Evolutionary conservation across 2,888 invertebrate species (phyloP).

Genomic region (Iphiclides podalirius): DNA sequence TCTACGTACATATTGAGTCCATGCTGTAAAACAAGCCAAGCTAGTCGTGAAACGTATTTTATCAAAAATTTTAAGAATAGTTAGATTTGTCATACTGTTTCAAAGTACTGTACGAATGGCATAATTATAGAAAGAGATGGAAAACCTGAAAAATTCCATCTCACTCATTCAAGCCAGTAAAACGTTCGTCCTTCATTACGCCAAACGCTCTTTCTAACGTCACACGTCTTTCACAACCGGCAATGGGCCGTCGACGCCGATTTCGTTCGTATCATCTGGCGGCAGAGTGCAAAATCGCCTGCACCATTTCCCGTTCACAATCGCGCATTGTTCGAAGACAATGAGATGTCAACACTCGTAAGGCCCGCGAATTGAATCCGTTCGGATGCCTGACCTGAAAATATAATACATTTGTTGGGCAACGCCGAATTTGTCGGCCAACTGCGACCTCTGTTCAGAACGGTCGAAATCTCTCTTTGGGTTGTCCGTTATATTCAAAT

Average conservation of each 20-base stretch:
- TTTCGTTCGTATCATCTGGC: slow-evolving; percentile 1
- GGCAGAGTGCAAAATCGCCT: slow-evolving; percentile 12
- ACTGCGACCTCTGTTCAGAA: too few relatives aligned
- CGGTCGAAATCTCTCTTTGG: too few relatives aligned
- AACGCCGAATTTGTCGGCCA: background rate
- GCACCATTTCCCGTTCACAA: slow-evolving; percentile 11
- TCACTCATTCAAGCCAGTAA: too few relatives aligned
- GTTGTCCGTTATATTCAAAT: too few relatives aligned
- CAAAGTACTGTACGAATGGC: too few relatives aligned
- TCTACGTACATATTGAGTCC: too few relatives aligned
- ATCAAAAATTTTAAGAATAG: too few relatives aligned
- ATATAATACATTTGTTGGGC: slow-evolving; percentile 3
- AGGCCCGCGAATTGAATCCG: slow-evolving; percentile 41
- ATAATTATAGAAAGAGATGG: too few relatives aligned
- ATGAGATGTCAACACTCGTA: slow-evolving; percentile 42
- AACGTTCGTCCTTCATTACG: slow-evolving; percentile 6
- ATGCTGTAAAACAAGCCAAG: too few relatives aligned
- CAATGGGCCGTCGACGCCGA: slow-evolving; percentile 2
- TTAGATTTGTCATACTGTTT: too few relatives aligned
- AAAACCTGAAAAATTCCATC: too few relatives aligned
- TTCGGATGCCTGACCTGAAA: slow-evolving; percentile 12
- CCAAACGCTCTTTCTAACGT: background rate
- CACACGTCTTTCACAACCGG: slow-evolving; percentile 12
- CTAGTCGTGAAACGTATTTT: too few relatives aligned
- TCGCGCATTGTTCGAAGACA: slow-evolving; percentile 47